These are phyloP conservation scores for Acanthurus tractus DNA, from an alignment of 2,797 vertebrate species.

Conservation along the genomic window DNA sequence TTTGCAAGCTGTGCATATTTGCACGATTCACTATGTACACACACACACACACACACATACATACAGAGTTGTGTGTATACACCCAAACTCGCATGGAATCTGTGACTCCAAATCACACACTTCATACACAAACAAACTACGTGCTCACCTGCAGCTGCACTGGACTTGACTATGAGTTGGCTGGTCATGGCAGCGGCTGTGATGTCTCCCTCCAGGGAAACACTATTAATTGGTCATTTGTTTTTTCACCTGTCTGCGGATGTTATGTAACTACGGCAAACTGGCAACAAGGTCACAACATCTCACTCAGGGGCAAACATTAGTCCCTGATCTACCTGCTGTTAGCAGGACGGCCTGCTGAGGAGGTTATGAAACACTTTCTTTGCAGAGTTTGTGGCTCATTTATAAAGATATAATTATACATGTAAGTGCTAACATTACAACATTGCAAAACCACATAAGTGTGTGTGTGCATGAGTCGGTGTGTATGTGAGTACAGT, in stretches of 20 bases:
- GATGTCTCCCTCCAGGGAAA: constrained; percentile 52
- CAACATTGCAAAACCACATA: constrained; percentile 23
- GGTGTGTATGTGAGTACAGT: neutral
- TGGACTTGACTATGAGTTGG: constrained; percentile 16
- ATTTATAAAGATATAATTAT: constrained; percentile 32
- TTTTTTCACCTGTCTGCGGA: constrained; percentile 74
- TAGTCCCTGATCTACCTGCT: constrained; percentile 50
- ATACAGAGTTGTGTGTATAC: neutral
- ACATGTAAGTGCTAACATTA: constrained; percentile 10
- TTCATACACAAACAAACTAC: constrained; percentile 18
- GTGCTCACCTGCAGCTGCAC: constrained; percentile 61
- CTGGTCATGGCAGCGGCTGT: constrained; percentile 33
- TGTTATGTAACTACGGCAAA: constrained; percentile 65
- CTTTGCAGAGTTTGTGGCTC: constrained; percentile 1
- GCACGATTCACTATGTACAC: neutral
- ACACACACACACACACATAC: neutral
- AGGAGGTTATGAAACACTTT: constrained; percentile 45
- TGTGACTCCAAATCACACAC: neutral
- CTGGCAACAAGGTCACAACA: constrained; percentile 59
- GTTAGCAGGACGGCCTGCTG: constrained; percentile 34
- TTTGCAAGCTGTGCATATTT: neutral
- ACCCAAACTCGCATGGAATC: constrained; percentile 13
- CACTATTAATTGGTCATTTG: constrained; percentile 71
- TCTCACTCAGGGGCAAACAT: constrained; percentile 44
- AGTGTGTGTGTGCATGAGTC: constrained; percentile 1